Conservation (phyloP, 2,113 vertebrate species). For the Tachycineta bicolor region DNA sequence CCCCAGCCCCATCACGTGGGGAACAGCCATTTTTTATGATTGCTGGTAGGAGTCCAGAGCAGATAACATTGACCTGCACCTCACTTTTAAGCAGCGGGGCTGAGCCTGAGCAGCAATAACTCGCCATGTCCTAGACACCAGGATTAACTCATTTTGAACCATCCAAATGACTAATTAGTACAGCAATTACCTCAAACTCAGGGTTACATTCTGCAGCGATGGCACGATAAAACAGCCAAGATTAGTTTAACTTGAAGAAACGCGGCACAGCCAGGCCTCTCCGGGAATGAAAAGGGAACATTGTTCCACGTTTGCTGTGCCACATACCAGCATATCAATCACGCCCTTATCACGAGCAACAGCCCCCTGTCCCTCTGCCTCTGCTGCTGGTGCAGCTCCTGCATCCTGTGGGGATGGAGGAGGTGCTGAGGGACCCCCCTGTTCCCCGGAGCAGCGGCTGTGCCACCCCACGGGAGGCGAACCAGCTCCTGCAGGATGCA, state of each 20-base stretch:
- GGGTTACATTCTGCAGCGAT: constrained; percentile 29
- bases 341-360: constrained; percentile 17
- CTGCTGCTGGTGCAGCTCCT: not conserved
- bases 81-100: not conserved
- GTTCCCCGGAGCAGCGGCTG: accelerated
- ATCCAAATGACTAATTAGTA: constrained; percentile 48
- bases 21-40: not conserved
- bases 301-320: constrained; percentile 35
- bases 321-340: constrained; percentile 57
- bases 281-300: constrained; percentile 30
- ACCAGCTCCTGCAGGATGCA: constrained; percentile 23
- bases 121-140: not conserved
- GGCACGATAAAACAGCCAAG: constrained; percentile 32
- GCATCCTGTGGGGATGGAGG: not conserved
- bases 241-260: constrained; percentile 50
- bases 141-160: constrained; percentile 45
- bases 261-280: not conserved
- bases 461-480: not conserved
- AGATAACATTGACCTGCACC: not conserved
- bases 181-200: constrained; percentile 56
- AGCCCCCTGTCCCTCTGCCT: not conserved
- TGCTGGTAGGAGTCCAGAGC: not conserved
- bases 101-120: constrained; percentile 16
- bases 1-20: not conserved
- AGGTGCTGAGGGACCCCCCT: not conserved